Base-by-base conservation (phyloP, 2,888 invertebrate species). In the Lasius fuliginosus region DNA sequence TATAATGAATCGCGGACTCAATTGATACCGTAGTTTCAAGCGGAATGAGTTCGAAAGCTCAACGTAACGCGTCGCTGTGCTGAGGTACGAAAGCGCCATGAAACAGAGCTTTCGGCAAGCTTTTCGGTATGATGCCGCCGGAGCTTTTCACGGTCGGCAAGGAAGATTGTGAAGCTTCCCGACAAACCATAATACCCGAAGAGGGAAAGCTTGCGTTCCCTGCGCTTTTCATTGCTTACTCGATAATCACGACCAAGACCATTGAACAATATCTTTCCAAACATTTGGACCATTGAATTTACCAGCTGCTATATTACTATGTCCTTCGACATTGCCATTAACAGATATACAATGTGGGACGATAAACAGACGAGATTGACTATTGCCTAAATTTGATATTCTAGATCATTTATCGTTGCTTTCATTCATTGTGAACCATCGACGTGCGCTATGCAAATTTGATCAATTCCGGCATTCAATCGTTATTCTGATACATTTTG, bases 61-160 rank as follows among this genome's bases (percentile, higher is more conserved):
- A 6, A 65, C 83, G 42, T 12, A 0, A 46, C 60, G 84, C 2
- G 83, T 85, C 79, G 76, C 82, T 85, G 42, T 30, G 56, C 18
- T 1, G 23, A 49, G 42, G 12, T 18, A 9, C 23, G 58, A 67
- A 65, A 82, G 90, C 89, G 82, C 71, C 64, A 33, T 74, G 53
- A 67, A 49, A 42, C 82, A 73, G 86, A 83, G 60, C 75, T 83
- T 81, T 56, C 75, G 12, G n/a, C 71, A 85, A 85, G 83, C 23
- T 64, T 42, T 67, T 9, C 36, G 18, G 3, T 42, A 23, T 23
- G 30, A 30, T 18, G 69, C 9, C 11, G 65, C 4, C 23, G 23
- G 23, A 60, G 73, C 79, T 71, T 81, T 73, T 73, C 33, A 49
- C 64, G 1, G 69, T 81, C 83, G 88, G 87, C 76, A 90, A 87